Percentiles rank a stretch among this genome's conserved stretches.
Evolutionary conservation across 2,888 invertebrate species (phyloP).

Genomic region (Lasioglossum malachurum): DNA sequence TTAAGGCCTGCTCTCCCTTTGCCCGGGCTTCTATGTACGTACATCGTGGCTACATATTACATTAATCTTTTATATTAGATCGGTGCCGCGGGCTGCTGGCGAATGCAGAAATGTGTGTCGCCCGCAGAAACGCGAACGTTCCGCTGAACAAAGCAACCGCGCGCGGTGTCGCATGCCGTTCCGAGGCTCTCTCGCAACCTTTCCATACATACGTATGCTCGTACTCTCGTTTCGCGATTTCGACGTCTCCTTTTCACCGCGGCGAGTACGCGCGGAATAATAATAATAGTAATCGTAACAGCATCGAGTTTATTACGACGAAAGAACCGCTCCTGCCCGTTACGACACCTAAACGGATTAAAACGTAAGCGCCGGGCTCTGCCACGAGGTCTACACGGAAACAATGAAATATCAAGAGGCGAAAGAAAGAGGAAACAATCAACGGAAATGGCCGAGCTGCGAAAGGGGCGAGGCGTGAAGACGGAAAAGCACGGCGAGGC

Average conservation of each 20-base stretch:
- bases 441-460: background rate
- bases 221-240: background rate
- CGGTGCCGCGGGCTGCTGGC: conserved; percentile 22
- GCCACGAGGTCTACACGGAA: background rate
- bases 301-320: conserved; percentile 6
- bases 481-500: background rate
- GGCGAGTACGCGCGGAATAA: background rate
- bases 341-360: background rate
- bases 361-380: background rate
- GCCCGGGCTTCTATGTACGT: conserved; percentile 12
- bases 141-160: conserved; percentile 13
- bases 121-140: conserved; percentile 1
- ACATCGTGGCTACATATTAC: conserved; percentile 37
- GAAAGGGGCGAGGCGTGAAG: background rate
- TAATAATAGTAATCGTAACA: background rate
- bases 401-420: background rate
- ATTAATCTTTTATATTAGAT: conserved; percentile 54
- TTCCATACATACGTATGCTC: background rate
- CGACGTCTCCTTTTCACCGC: background rate
- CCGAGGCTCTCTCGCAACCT: conserved; percentile 3
- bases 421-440: conserved; percentile 1
- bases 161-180: background rate
- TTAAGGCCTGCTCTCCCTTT: conserved; percentile 52
- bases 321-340: background rate
- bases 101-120: conserved; percentile 27